A percentile compares a stretch with the other conserved stretches of the same genome.
These are phyloP conservation scores for Dicyrtomina minuta DNA, from an alignment of 2,888 invertebrate species.

Conservation along the genomic window DNA sequence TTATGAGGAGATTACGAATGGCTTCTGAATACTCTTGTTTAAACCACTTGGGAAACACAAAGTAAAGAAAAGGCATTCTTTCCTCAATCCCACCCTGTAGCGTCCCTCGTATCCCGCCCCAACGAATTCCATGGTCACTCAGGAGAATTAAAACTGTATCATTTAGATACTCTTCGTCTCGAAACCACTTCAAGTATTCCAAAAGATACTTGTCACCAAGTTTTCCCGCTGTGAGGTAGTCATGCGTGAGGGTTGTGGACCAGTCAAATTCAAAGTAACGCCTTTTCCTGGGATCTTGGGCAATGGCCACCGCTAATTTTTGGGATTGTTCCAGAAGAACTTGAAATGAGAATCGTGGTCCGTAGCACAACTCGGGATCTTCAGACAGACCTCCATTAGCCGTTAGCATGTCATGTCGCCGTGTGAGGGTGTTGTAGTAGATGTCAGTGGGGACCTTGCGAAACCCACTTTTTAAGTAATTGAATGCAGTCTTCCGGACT, in stretches of 20 bases:
- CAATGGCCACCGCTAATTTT: slow-evolving; percentile 65
- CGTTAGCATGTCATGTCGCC: no score
- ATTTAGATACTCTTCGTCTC: no score
- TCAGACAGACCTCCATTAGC: slow-evolving; percentile 63
- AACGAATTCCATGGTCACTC: slow-evolving; percentile 88
- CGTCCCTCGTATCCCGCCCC: slow-evolving; percentile 78
- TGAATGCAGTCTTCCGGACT: slow-evolving; percentile 75
- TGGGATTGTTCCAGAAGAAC: slow-evolving; percentile 70
- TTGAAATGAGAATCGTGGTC: slow-evolving; percentile 68
- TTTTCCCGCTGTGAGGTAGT: no score
- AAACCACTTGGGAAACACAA: slow-evolving; percentile 74
- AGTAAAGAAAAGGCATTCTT: slow-evolving; percentile 75
- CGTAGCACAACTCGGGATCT: slow-evolving; percentile 69
- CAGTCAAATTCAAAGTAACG: slow-evolving; percentile 81
- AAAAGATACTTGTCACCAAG: slow-evolving; percentile 74
- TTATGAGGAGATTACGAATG: slow-evolving; percentile 62
- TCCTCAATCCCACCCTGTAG: slow-evolving; percentile 79
- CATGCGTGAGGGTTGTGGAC: slow-evolving; percentile 80
- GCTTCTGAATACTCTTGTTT: slow-evolving; percentile 64
- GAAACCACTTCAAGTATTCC: no score
- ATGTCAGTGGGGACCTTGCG: slow-evolving; percentile 78
- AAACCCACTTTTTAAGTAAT: slow-evolving; percentile 75
- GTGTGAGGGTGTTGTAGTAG: slow-evolving; percentile 65
- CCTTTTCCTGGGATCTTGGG: slow-evolving; percentile 56
- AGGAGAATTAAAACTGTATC: slow-evolving; percentile 69